Evolutionary conservation across 2,888 invertebrate genomes (phyloP).

Genomic region (Eupeodes luniger): DNA sequence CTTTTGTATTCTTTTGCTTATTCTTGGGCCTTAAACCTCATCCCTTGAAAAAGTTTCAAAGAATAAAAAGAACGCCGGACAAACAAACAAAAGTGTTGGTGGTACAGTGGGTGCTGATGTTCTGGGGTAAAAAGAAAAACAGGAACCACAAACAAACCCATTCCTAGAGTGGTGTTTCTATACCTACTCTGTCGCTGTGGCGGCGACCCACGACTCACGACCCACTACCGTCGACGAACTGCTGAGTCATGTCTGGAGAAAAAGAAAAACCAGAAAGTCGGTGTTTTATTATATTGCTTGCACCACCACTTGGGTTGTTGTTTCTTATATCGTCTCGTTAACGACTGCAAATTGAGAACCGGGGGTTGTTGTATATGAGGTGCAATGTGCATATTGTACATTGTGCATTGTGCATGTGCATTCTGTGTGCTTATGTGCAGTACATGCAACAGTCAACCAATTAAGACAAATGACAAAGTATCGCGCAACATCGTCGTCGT

Average conservation of each 20-base stretch:
- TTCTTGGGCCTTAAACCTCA: conserved; percentile 33
- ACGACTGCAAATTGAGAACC: conserved; percentile 59
- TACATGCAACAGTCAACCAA: conserved; percentile 63
- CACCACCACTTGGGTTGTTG: conserved; percentile 32
- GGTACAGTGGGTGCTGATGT: background rate
- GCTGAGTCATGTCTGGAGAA: conserved; percentile 53
- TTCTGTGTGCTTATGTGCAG: background rate
- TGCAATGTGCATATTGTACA: background rate
- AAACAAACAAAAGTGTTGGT: conserved; percentile 9
- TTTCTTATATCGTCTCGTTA: conserved; percentile 59
- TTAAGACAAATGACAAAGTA: conserved; percentile 66
- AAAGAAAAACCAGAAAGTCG: conserved; percentile 3
- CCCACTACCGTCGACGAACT: background rate
- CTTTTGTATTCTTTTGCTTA: conserved; percentile 11
- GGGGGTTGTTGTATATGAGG: conserved; percentile 42
- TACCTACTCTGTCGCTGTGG: background rate
- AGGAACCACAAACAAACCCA: conserved; percentile 35
- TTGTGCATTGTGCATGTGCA: conserved; percentile 16
- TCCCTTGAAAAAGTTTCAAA: conserved; percentile 16
- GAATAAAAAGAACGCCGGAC: background rate
- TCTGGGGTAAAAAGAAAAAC: conserved; percentile 1
- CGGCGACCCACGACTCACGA: background rate
- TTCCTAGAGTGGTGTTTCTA: background rate
- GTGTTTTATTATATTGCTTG: conserved; percentile 32
- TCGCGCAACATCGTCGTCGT: conserved; percentile 37